Base-by-base conservation (phyloP, 1,140 invertebrate species). In the Zaprionus taronus region DNA sequence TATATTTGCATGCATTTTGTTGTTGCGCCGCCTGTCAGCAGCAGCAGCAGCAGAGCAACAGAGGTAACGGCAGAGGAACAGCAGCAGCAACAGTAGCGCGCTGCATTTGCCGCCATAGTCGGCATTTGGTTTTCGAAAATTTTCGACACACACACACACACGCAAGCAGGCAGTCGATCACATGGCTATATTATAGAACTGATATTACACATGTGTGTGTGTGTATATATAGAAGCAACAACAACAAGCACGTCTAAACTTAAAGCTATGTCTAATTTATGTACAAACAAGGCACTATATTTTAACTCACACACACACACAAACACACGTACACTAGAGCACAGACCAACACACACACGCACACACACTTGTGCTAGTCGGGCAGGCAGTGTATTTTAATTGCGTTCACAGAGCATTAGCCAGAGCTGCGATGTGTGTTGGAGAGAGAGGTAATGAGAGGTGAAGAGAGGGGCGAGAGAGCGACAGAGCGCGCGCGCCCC, bases 201-300 rank as follows among this genome's bases (percentile, higher is more conserved):
- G 57, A 64, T 71, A 71, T 71, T 49, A 24, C 14, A 58, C 26
- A 51, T 49, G 22, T 36, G 14, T 61, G 38, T 60, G 31, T 66
- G 36, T 65, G 20, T 60, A 38, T 65, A 47, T 56, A 38, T 72
- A 72, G 58, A 72, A 56, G 62, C 66, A 73, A 73, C 38, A 77
- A 66, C 74, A 73, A 77, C 62, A 77, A 63, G 31, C 69, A 67
- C 69, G 68, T 71, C 67, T 64, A 72, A 76, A 71, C 64, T 77
- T 72, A 71, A 80, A 80, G 81, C 84, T 72, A 72, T 72, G 63
- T 66, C 74, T 89, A 89, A 89, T 89, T 89, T 81, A 77, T 89
- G 79, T 89, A 84, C 85, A 89, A 90, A 89, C 84, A 89, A 90
- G 81, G 85, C 79, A 75, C 81, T 84, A 77, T 76, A 80, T 87